Evolutionary conservation across 1,140 invertebrate species (phyloP), one percentile per base, ranked within the genome.

Genomic region (Drosophila malerkotliana): DNA sequence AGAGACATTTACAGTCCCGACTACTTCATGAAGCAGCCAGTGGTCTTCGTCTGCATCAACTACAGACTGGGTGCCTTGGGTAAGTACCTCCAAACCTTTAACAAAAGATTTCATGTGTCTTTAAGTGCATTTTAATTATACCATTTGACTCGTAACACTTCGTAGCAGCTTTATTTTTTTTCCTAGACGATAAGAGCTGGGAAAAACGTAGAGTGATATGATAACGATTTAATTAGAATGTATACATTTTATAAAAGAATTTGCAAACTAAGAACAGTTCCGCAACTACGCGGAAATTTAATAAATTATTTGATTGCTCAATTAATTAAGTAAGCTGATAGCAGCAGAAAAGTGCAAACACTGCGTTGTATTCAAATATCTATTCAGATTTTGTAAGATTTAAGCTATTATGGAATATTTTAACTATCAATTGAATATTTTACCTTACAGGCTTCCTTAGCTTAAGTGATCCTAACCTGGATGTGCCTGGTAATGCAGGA

Each of bases 11-110:
- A 92, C 51, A 91, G 92, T 30, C 92, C 93, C 0, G 92, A 93
- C 18, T 92, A 93, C 56, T 92, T 94, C 5, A 91, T 93, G 67
- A 88, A 91, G 18, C 91, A 93, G 12, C 90, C 93, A 30, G 90
- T 95, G 0, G 91, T 95, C 2, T 66, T 95, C 0, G 94, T 94
- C 0, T 92, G 93, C 1, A 76, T 94, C 3, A 94, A 93, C 68
- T 95, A 95, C 79, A 90, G 94, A 14, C 71, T 95, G 4, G 94
- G 93, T 9, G 78, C 92, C 7, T 77, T 94, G 49, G 93, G 93
- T 91, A 52, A 71, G 71, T 55, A 28, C 7, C 0, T 24, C n/a
- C 15, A 18, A 41, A 14, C n/a, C 47, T 3, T 28, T 28, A 28
- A 28, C 26, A 28, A 7, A 28, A 47, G 12, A 14, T 10, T 52